These are phyloP conservation scores for Belonocnema kinseyi DNA, from an alignment of 1,140 invertebrate genomes.

Conservation along the genomic window DNA sequence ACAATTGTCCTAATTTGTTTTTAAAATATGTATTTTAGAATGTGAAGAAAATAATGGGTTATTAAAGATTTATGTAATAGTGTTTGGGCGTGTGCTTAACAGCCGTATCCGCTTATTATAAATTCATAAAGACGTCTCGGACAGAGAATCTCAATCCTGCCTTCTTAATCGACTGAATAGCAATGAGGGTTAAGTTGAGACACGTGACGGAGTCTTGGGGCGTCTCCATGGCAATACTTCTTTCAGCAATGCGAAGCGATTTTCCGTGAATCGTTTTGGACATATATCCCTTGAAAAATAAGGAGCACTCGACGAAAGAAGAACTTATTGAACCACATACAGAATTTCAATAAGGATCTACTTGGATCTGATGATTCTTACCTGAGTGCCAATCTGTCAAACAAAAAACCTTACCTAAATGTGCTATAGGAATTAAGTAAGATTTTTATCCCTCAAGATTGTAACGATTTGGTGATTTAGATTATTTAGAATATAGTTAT, in stretches of 20 bases:
- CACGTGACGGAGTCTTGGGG: constrained; percentile 14
- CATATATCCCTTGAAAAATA: background rate
- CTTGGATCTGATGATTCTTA: too few species aligned
- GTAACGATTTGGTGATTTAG: too few species aligned
- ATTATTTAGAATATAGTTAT: too few species aligned
- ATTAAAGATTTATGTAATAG: background rate
- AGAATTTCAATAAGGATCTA: too few species aligned
- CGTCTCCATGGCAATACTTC: constrained; percentile 30
- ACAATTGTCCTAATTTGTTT: background rate
- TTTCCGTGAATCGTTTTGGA: constrained; percentile 6
- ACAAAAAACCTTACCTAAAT: too few species aligned
- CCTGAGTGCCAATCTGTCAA: too few species aligned
- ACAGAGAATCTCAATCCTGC: background rate
- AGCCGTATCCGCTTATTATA: background rate
- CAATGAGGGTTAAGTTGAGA: constrained; percentile 27
- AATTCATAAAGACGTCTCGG: constrained; percentile 28
- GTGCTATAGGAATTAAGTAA: too few species aligned
- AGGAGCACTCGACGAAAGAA: background rate
- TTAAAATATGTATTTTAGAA: background rate
- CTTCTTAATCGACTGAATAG: constrained; percentile 33
- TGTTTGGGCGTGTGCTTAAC: background rate
- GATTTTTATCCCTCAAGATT: too few species aligned
- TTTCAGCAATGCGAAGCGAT: constrained; percentile 2
- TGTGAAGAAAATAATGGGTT: background rate
- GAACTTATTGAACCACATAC: too few species aligned